These are phyloP conservation scores for Zosterops pallidus DNA, from an alignment of 2,113 vertebrate genomes.

Conservation along the genomic window DNA sequence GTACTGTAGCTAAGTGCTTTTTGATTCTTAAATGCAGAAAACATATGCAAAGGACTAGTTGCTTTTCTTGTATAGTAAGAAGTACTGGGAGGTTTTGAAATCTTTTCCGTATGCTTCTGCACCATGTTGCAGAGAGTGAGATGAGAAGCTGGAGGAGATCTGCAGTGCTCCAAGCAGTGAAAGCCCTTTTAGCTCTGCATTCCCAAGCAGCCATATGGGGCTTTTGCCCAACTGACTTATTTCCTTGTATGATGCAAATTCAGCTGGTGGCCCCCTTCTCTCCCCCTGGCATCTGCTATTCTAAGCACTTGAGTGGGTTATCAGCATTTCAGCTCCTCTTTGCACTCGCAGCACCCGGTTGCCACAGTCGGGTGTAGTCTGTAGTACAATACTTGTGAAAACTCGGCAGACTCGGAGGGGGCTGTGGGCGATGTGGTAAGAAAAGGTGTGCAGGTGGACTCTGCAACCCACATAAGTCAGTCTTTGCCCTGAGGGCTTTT, in stretches of 20 bases:
- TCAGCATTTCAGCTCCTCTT: slow-evolving; percentile 25
- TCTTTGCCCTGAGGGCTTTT: neutral
- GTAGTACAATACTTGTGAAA: neutral
- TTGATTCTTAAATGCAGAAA: neutral
- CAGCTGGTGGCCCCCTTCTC: slow-evolving; percentile 13
- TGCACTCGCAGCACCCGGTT: neutral
- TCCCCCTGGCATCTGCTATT: slow-evolving; percentile 23
- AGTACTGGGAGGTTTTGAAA: neutral
- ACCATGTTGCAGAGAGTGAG: neutral
- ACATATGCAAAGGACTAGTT: neutral
- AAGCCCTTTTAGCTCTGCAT: slow-evolving; percentile 5
- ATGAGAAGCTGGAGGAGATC: slow-evolving; percentile 6
- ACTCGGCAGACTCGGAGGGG: neutral
- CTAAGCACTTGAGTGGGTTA: neutral
- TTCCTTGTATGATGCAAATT: slow-evolving; percentile 1
- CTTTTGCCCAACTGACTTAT: neutral
- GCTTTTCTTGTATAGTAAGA: neutral
- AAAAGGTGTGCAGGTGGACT: neutral
- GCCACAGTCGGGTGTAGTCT: neutral
- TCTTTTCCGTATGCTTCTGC: neutral
- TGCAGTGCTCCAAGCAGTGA: neutral
- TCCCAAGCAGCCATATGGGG: slow-evolving; percentile 11
- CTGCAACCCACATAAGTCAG: neutral
- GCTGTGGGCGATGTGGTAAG: neutral
- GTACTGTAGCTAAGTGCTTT: neutral